Conservation (phyloP, 2,888 invertebrate genomes). For the Eupithecia tripunctaria region DNA sequence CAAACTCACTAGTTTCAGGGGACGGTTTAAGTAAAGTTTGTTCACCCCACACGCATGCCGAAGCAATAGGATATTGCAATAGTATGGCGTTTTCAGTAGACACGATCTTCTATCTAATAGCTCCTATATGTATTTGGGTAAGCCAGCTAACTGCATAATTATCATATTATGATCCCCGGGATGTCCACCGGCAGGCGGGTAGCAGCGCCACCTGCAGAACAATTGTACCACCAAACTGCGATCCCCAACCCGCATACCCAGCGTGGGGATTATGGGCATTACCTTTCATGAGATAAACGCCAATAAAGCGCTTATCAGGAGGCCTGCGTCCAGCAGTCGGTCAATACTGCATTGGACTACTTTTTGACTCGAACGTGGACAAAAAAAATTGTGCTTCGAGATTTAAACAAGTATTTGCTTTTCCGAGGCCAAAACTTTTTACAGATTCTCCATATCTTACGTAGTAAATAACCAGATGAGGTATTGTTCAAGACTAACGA, state of each 20-base stretch:
- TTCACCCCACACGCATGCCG: constrained; percentile 65
- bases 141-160: no score
- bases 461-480: not conserved
- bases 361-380: not conserved
- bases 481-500: not conserved
- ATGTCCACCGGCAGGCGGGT: no score
- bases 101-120: not conserved
- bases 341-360: not conserved
- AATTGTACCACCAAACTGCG: no score
- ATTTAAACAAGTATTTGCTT: not conserved
- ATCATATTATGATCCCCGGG: no score
- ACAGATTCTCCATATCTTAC: not conserved
- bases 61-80: constrained; percentile 40
- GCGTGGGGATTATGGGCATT: no score
- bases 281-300: no score
- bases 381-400: not conserved
- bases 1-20: constrained; percentile 69
- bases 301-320: no score
- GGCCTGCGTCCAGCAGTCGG: no score
- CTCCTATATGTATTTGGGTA: not conserved
- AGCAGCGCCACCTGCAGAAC: no score
- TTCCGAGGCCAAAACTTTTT: not conserved
- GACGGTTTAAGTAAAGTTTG: constrained; percentile 69
- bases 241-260: no score
- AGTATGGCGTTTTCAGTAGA: constrained; percentile 35